Base-by-base conservation (phyloP, 2,797 vertebrate genomes). In the Pipistrellus pipistrellus region DNA sequence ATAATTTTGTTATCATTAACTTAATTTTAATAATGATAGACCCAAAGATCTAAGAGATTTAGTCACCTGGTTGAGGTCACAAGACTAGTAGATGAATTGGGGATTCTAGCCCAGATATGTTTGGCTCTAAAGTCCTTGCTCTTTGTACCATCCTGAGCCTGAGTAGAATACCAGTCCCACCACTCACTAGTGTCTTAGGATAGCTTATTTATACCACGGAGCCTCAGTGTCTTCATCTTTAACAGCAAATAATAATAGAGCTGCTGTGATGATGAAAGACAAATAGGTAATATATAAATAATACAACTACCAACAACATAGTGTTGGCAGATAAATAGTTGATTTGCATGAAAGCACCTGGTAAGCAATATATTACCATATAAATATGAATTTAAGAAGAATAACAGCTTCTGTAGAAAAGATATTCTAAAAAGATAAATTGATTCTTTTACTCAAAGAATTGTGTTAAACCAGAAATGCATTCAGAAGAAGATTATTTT, bases 391-490 rank as follows among this genome's bases (percentile, higher is more conserved):
- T 53, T 92, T n/a, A 77, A 76, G 62, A 88, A 69, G 35, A 75
- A 95, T 91, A 84, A 78, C 27, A 91, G 44, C 38, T 86, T 88
- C 59, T 53, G 8, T 35, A 44, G 8, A 51, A 95, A 95, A 90
- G 53, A 95, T 14, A 71, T 51, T 87, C 41, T 78, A 62, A 85
- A 90, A 72, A 38, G 71, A 90, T 72, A 17, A 89, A 69, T 32
- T 83, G 64, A 91, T 89, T 92, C 77, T 92, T 55, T 87, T 91
- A 84, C 92, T 91, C 86, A 93, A 89, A 94, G 6, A 94, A 71
- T 10, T 64, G 10, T 73, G 44, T 69, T 95, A 84, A 96, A 86
- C 48, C 71, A 88, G 64, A 95, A 88, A 90, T 2, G 4, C 44
- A 48, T 64, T 91, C 15, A 46, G 30, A 38, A n/a, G 73, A 88